Conservation (phyloP, 2,797 vertebrate species). For the Onychomys leucogaster region DNA sequence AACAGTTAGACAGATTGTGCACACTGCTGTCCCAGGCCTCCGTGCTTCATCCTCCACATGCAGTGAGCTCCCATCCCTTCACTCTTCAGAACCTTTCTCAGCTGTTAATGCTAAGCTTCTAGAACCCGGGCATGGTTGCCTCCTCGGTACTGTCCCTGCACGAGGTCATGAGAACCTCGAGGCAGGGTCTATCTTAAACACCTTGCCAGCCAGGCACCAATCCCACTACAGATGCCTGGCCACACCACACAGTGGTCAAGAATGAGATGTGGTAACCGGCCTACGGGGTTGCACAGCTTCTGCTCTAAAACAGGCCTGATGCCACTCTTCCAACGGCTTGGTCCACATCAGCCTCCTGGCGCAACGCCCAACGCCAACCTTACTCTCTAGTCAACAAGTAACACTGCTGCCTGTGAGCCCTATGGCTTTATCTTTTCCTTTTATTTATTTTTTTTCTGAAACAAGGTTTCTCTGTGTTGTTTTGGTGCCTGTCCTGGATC, state of each 20-base stretch:
- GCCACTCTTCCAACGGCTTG: not conserved
- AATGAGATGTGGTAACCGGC: not conserved
- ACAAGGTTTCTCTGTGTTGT: too few species aligned
- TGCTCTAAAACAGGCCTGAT: not conserved
- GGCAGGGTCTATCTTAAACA: not conserved
- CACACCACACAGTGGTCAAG: not conserved
- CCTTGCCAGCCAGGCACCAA: not conserved
- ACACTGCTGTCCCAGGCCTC: not conserved
- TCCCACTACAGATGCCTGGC: not conserved
- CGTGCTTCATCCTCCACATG: not conserved
- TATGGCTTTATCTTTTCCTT: not conserved
- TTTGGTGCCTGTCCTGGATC: too few species aligned
- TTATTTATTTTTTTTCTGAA: too few species aligned
- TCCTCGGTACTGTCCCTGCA: not conserved
- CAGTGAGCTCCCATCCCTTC: not conserved
- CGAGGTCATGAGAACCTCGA: not conserved
- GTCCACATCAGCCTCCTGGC: not conserved
- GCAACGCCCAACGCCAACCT: not conserved
- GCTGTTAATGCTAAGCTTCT: not conserved
- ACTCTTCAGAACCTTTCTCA: not conserved
- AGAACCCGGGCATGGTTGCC: too few species aligned
- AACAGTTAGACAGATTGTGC: not conserved
- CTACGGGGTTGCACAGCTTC: not conserved
- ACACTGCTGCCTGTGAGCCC: accelerated
- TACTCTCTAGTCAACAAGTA: accelerated